A percentile compares a stretch with the other conserved stretches of the same genome.
Conservation (phyloP, 2,113 vertebrate species). For the Isurus oxyrinchus region DNA sequence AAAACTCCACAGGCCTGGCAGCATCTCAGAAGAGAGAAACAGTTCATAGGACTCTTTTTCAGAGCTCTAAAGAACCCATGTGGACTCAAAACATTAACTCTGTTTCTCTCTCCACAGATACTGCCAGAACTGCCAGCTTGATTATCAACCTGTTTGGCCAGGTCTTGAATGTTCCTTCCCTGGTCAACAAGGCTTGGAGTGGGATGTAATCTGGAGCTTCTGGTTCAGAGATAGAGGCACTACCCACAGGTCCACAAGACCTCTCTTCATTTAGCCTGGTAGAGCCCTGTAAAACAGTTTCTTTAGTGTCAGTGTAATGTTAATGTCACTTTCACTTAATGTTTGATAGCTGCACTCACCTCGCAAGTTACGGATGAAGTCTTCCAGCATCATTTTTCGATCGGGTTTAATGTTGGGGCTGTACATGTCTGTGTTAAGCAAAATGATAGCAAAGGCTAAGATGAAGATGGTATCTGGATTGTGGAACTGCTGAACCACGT, state of each 20-base stretch:
- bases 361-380: slow-evolving; percentile 95
- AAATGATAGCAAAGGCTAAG: slow-evolving; percentile 92
- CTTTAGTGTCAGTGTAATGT: not conserved
- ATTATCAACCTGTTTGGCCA: no score
- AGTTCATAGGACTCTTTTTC: no score
- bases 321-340: no score
- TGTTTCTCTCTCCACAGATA: no score
- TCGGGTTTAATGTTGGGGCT: slow-evolving; percentile 98
- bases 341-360: slow-evolving; percentile 57
- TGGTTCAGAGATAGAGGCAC: not conserved
- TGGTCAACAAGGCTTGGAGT: no score
- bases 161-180: no score
- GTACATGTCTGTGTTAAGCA: slow-evolving; percentile 99
- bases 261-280: not conserved
- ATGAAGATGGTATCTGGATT: slow-evolving; percentile 99
- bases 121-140: no score
- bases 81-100: no score
- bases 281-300: not conserved
- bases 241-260: not conserved
- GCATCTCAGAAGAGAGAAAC: no score
- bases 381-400: slow-evolving; percentile 97
- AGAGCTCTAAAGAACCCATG: no score
- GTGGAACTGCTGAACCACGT: slow-evolving; percentile 98
- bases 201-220: no score
- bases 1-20: no score